Evolutionary conservation across 2,113 vertebrate species (phyloP), one percentile per base, ranked within the genome.

Genomic region (Scophthalmus maximus): DNA sequence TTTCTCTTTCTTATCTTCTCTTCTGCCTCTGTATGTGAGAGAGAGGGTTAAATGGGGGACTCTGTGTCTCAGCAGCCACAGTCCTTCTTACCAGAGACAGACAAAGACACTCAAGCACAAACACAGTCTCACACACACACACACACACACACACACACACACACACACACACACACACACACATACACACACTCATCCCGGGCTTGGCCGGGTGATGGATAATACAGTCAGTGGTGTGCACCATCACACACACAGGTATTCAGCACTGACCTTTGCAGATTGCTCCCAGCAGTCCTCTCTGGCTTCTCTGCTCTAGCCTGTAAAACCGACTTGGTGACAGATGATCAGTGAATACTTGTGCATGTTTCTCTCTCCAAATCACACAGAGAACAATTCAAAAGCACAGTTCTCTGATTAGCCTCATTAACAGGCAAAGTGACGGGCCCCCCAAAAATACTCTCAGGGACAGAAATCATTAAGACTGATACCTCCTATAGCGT

Each of bases 171-270:
- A 70, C 58, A 69, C 79, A 76, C 73, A 40, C 63, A 34, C 67
- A 68, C 26, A 73, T 60, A 79, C 58, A 81, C 79, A 77, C 59
- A 52, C 77, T 56, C 63, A 57, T 76, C 63, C 67, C n/a, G 51
- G 81, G 77, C 82, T 65, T 61, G 85, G 79, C 87, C 89, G 84
- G 82, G 74, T 89, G 90, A 92, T 91, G 87, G 90, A 91, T 93
- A 89, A 92, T 84, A 85, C 85, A 91, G 90, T 88, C 92, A 92
- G 84, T 93, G 93, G 93, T 94, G 91, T 93, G 93, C 93, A 94
- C 91, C 93, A 93, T 87, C 87, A 93, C 92, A 91, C 92, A 93
- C 83, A 85, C 91, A 92, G 89, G 89, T 94, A 93, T 91, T 91
- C 85, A 82, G 90, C 62, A 29, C 80, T 93, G 92, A 94, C 92